phyloP scores from a whole-genome alignment of 2,113 vertebrate species.

The Petrocephalus zakoni region DNA sequence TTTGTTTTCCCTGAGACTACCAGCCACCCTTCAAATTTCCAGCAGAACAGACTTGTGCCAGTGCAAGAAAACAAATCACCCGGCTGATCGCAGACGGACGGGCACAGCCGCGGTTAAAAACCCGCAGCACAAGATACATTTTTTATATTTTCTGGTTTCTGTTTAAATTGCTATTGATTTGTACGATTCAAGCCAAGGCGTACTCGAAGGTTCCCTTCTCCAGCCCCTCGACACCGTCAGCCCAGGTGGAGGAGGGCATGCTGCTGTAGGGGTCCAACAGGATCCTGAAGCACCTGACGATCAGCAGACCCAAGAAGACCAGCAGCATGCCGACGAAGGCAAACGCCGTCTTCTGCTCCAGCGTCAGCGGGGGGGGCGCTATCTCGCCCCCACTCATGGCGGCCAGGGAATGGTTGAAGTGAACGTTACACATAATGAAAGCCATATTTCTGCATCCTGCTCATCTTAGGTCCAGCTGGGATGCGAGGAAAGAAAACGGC shows the following conservation, averaged over 20 bases:
- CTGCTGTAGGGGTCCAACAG: slow-evolving; percentile 92
- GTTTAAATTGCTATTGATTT: background rate
- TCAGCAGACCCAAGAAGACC: slow-evolving; percentile 88
- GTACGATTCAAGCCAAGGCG: slow-evolving; percentile 76
- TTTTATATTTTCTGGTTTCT: background rate
- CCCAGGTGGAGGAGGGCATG: slow-evolving; percentile 96
- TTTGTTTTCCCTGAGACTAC: slow-evolving; percentile 32
- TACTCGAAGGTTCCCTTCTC: slow-evolving; percentile 97
- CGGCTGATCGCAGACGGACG: background rate
- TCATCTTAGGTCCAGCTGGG: slow-evolving; percentile 43
- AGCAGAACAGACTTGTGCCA: background rate
- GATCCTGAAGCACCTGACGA: slow-evolving; percentile 92
- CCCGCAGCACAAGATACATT: background rate
- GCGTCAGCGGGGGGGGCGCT: slow-evolving; percentile 77
- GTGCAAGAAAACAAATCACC: background rate
- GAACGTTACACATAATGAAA: slow-evolving; percentile 78
- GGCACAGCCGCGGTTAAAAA: background rate
- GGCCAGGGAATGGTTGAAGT: slow-evolving; percentile 80
- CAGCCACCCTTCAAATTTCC: background rate
- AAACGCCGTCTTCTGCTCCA: slow-evolving; percentile 95
- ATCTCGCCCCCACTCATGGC: slow-evolving; percentile 82
- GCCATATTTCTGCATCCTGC: slow-evolving; percentile 52
- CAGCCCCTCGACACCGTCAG: slow-evolving; percentile 85
- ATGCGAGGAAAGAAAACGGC: slow-evolving; percentile 20
- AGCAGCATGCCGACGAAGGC: slow-evolving; percentile 90